phyloP scores from a whole-genome alignment of 2,888 invertebrate genomes.

The Yponomeuta sedellus region DNA sequence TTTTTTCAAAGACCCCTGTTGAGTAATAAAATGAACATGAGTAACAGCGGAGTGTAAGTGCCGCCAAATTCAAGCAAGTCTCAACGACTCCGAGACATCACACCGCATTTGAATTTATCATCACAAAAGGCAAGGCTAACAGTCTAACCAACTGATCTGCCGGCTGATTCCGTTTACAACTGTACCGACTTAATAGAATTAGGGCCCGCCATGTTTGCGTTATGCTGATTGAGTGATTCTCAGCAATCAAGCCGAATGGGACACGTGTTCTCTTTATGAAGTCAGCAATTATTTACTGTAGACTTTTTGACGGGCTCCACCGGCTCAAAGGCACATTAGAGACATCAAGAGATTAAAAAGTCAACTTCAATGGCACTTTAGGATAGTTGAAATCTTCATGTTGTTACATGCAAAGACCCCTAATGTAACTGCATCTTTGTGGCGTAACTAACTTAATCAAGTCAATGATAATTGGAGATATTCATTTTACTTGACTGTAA shows the following conservation, averaged over 20 bases:
- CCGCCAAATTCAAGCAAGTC: too few species aligned
- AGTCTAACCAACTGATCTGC: background rate
- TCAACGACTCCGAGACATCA: too few species aligned
- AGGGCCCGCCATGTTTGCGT: background rate
- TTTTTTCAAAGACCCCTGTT: too few species aligned
- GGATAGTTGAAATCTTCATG: background rate
- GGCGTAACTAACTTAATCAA: too few species aligned
- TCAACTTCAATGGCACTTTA: background rate
- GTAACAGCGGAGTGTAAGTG: too few species aligned
- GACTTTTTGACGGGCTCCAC: background rate
- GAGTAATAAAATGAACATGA: too few species aligned
- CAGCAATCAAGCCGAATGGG: constrained; percentile 15
- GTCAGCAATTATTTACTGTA: constrained; percentile 14
- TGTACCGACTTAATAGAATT: background rate
- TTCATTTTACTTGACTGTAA: too few species aligned
- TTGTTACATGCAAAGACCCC: too few species aligned
- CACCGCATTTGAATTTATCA: background rate
- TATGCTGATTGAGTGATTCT: constrained; percentile 13
- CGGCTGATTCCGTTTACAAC: background rate
- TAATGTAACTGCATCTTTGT: too few species aligned
- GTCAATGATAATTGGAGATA: too few species aligned
- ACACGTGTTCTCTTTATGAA: constrained; percentile 22
- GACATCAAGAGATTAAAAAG: background rate
- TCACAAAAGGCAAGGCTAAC: background rate
- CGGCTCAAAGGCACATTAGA: background rate